Evolutionary conservation across 2,888 invertebrate species (phyloP).

Genomic region (Odontocolon sp.): DNA sequence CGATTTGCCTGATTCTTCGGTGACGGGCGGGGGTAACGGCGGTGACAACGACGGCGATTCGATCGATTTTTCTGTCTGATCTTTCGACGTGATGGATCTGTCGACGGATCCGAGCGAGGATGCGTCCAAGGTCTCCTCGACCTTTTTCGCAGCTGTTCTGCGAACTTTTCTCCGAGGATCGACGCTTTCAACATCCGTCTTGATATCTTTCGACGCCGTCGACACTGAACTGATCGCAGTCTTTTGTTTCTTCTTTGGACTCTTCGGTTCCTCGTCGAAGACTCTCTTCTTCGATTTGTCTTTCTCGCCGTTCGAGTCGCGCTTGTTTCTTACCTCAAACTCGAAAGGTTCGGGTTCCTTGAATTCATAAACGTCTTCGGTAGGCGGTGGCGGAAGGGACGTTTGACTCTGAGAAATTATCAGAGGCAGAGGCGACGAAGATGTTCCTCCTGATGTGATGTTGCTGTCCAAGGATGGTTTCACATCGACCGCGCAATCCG

Average conservation of each 20-base stretch:
- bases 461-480: conserved; percentile 49
- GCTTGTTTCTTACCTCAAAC: conserved; percentile 84
- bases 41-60: conserved; percentile 67
- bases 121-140: conserved; percentile 54
- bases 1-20: conserved; percentile 62
- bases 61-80: conserved; percentile 82
- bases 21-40: conserved; percentile 32
- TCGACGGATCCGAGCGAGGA: conserved; percentile 45
- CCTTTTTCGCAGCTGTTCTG: conserved; percentile 65
- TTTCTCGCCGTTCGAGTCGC: conserved; percentile 74
- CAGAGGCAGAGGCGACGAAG: conserved; percentile 7
- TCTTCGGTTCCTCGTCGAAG: conserved; percentile 77
- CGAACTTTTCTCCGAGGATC: conserved; percentile 62
- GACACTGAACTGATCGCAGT: conserved; percentile 51
- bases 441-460: conserved; percentile 30
- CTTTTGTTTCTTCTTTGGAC: conserved; percentile 78
- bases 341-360: conserved; percentile 95
- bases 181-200: conserved; percentile 40
- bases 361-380: conserved; percentile 91
- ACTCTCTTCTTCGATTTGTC: conserved; percentile 77
- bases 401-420: conserved; percentile 27
- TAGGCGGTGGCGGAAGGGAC: conserved; percentile 53
- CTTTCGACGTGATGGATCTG: conserved; percentile 72
- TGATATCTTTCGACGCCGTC: conserved; percentile 64
- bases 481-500: conserved; percentile 40